phyloP scores from a whole-genome alignment of 2,888 invertebrate species.

The Cerceris rybyensis region DNA sequence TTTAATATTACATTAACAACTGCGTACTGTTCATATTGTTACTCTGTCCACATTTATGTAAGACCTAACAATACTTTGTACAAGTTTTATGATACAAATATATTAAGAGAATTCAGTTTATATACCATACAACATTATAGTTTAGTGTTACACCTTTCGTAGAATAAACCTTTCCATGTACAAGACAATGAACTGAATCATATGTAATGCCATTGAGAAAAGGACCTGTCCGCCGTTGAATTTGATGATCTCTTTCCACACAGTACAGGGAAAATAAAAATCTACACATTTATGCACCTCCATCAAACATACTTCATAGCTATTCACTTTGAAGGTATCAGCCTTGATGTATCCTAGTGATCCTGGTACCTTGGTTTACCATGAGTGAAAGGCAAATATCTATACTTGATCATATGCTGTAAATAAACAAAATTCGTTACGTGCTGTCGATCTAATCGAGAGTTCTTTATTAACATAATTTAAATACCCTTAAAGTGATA shows the following conservation, averaged over 20 bases:
- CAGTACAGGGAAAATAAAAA: slow-evolving; percentile 66
- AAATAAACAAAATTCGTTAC: slow-evolving; percentile 67
- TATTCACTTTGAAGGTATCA: slow-evolving; percentile 77
- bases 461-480: no score
- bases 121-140: slow-evolving; percentile 60
- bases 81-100: slow-evolving; percentile 81
- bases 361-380: slow-evolving; percentile 98
- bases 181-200: slow-evolving; percentile 57
- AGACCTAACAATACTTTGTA: slow-evolving; percentile 81
- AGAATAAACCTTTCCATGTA: slow-evolving; percentile 54
- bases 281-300: slow-evolving; percentile 74
- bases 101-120: slow-evolving; percentile 78
- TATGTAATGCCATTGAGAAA: slow-evolving; percentile 59
- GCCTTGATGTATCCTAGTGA: slow-evolving; percentile 82
- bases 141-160: slow-evolving; percentile 54
- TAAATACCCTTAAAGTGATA: no score
- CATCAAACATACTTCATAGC: slow-evolving; percentile 69
- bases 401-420: slow-evolving; percentile 99
- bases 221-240: slow-evolving; percentile 58
- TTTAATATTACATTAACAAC: slow-evolving; percentile 68
- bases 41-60: slow-evolving; percentile 72
- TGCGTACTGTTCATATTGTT: slow-evolving; percentile 67
- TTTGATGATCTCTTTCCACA: slow-evolving; percentile 46
- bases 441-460: no score
- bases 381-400: slow-evolving; percentile 98